Conservation (phyloP, 1,140 invertebrate genomes). For the Aradophagus sp. region DNA sequence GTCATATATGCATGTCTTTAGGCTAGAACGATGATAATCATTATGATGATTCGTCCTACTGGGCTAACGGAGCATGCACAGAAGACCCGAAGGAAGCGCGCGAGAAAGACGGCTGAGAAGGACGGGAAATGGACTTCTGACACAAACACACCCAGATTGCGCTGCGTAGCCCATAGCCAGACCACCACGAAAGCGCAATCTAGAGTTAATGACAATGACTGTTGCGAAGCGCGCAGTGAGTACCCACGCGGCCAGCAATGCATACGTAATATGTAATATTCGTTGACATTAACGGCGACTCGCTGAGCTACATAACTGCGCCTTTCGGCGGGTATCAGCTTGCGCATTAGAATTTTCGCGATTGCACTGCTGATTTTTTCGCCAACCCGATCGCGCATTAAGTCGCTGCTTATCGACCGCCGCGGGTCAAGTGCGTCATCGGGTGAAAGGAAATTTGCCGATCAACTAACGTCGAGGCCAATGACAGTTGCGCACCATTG, state of each 20-base stretch:
- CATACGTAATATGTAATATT: not conserved
- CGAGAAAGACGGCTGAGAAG: slow-evolving; percentile 16
- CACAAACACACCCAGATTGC: slow-evolving; percentile 36
- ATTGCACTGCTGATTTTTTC: not conserved
- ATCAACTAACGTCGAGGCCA: slow-evolving; percentile 21
- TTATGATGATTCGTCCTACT: slow-evolving; percentile 49
- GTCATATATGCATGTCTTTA: slow-evolving; percentile 53
- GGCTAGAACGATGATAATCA: slow-evolving; percentile 45
- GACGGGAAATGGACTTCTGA: slow-evolving; percentile 20
- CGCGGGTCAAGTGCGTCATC: not conserved
- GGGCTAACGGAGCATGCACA: slow-evolving; percentile 35
- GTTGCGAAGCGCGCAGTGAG: slow-evolving; percentile 3
- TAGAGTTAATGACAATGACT: slow-evolving; percentile 39
- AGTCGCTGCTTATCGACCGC: not conserved
- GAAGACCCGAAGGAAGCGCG: slow-evolving; percentile 15
- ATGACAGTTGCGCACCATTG: slow-evolving; percentile 41
- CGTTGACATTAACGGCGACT: slow-evolving; percentile 4
- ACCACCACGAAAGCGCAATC: slow-evolving; percentile 42
- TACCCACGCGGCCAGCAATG: not conserved
- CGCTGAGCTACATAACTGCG: not conserved
- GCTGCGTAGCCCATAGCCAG: slow-evolving; percentile 13
- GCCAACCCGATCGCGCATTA: too few relatives aligned
- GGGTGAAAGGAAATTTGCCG: slow-evolving; percentile 1
- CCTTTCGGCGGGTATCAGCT: slow-evolving; percentile 2
- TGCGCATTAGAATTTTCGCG: slow-evolving; percentile 5